Evolutionary conservation across 2,113 vertebrate genomes (phyloP).

Genomic region (Oxyura jamaicensis): DNA sequence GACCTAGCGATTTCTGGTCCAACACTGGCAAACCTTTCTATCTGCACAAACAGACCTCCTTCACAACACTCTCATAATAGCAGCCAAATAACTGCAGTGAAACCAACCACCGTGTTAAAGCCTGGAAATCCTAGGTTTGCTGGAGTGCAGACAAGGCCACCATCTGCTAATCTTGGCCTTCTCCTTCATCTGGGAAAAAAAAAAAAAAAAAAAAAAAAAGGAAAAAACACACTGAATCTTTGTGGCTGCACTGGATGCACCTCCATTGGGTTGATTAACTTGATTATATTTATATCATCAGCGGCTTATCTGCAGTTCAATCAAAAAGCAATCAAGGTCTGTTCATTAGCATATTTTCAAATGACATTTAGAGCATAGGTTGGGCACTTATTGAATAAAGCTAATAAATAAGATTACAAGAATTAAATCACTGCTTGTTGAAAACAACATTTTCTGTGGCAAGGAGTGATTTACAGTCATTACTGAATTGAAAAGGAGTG

Average conservation of each 20-base stretch:
- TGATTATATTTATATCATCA: not conserved
- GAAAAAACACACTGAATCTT: not conserved
- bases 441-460: not conserved
- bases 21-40: not conserved
- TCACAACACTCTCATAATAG: rapidly evolving
- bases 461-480: conserved; percentile 2
- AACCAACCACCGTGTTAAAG: not conserved
- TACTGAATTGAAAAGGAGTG: conserved; percentile 44
- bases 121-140: not conserved
- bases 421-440: conserved; percentile 1
- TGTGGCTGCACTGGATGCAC: rapidly evolving
- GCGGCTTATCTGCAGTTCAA: conserved; percentile 32
- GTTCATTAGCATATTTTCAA: conserved; percentile 32
- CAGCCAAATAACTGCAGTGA: not conserved
- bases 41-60: not conserved
- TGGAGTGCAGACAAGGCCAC: not conserved
- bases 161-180: not conserved
- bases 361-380: conserved; percentile 6
- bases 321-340: conserved; percentile 19
- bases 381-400: conserved; percentile 42
- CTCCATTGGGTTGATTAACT: not conserved
- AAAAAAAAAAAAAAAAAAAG: too few relatives aligned
- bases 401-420: conserved; percentile 46
- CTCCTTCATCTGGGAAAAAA: not conserved
- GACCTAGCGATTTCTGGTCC: not conserved